Evolutionary conservation across 2,797 vertebrate species (phyloP).

Genomic region (Pelobates cultripes): DNA sequence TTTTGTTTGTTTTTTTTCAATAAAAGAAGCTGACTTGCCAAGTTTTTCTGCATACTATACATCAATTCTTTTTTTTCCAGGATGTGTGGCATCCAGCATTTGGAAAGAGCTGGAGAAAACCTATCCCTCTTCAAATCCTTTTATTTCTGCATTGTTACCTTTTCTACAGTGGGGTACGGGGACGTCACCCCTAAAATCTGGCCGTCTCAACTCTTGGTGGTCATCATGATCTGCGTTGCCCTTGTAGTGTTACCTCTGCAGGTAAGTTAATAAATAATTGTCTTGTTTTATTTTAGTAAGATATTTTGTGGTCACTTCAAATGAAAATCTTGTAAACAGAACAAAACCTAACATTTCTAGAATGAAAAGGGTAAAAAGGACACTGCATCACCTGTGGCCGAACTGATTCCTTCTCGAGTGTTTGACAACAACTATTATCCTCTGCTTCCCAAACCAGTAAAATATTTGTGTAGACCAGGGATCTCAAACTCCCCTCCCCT

Average conservation of each 20-base stretch:
- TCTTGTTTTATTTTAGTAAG: background rate
- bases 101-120: conserved; percentile 88
- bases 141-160: conserved; percentile 97
- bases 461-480: too few relatives aligned
- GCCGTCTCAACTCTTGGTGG: conserved; percentile 93
- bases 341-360: too few relatives aligned
- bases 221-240: conserved; percentile 95
- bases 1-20: too few relatives aligned
- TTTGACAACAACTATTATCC: too few relatives aligned
- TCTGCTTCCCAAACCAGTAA: too few relatives aligned
- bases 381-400: too few relatives aligned
- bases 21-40: too few relatives aligned
- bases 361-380: too few relatives aligned
- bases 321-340: too few relatives aligned
- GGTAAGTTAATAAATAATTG: conserved; percentile 64
- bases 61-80: conserved; percentile 63
- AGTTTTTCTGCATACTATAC: too few relatives aligned
- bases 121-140: conserved; percentile 90
- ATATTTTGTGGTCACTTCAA: background rate
- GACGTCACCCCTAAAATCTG: conserved; percentile 92
- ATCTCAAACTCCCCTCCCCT: too few relatives aligned
- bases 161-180: conserved; percentile 93
- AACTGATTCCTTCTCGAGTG: too few relatives aligned
- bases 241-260: conserved; percentile 91
- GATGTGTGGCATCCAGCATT: conserved; percentile 92